phyloP scores from a whole-genome alignment of 2,113 vertebrate genomes.

The Carassius auratus region DNA sequence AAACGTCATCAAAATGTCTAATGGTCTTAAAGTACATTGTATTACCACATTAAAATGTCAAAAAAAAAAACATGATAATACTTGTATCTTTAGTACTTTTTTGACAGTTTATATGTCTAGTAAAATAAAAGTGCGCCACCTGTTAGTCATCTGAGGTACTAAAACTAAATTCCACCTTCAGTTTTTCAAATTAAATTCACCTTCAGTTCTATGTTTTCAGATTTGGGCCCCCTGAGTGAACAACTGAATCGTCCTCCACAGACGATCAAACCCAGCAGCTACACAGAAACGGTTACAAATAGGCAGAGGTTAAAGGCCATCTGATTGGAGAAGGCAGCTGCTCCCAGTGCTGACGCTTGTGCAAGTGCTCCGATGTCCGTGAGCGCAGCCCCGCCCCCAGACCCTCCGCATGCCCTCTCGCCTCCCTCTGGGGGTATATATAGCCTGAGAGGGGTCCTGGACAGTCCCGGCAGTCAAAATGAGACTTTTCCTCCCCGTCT shows the following conservation, averaged over 20 bases:
- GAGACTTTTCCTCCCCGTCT: constrained; percentile 67
- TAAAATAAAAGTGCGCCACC: neutral
- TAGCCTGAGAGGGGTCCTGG: constrained; percentile 55
- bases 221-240: neutral
- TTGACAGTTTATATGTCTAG: no score
- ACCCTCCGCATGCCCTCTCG: constrained; percentile 62
- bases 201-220: no score
- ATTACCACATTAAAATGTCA: no score
- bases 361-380: constrained; percentile 49
- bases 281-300: neutral
- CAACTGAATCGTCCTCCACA: neutral
- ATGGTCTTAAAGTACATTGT: no score
- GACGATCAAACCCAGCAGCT: neutral
- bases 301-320: constrained; percentile 56
- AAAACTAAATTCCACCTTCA: no score
- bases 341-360: constrained; percentile 59
- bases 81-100: no score
- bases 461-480: constrained; percentile 74
- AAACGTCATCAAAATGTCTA: neutral
- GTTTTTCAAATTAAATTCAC: no score
- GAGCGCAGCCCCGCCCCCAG: constrained; percentile 41
- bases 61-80: no score
- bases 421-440: constrained; percentile 73
- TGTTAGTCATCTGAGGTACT: neutral
- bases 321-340: constrained; percentile 66